Base-by-base conservation (phyloP, 2,797 vertebrate genomes). In the Sphaeramia orbicularis region DNA sequence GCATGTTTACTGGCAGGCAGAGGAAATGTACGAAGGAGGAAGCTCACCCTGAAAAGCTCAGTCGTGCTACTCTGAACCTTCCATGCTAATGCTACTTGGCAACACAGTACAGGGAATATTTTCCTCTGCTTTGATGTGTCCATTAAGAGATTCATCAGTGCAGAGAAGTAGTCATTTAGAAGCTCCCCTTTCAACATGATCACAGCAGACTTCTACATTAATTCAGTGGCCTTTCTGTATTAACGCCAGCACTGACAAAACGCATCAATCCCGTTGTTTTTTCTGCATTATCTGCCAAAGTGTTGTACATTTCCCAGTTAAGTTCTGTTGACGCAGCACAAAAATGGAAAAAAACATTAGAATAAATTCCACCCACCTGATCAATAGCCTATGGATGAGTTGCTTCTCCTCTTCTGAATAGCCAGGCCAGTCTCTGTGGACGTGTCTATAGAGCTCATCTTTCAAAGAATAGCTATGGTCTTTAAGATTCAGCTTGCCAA, bases 381-480 rank as follows among this genome's bases (percentile, higher is more conserved):
- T 78, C 64, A 94, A 79, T 30, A 92, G 90, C 70, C 91, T 85
- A 32, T 92, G 83, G 56, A 95, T 81, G 40, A 94, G 89, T 62
- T 91, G 93, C 78, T 68, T 93, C 83, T 95, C 94, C 69, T 94
- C 94, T 30, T 93, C 92, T 1, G 74, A 19, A 54, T 94, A 93
- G 16, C 91, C 93, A 0, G 93, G 90, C 94, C 94, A 95, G 80
- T 94, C 93, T 72, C 49, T 94, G 56, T 89, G 93, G 9, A 92
- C 73, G 0, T 84, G 89, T 78, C 83, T 85, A 64, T 86, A 93
- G 62, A 92, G 74, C 13, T 94, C 94, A 64, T 95, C 94, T 77
- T 92, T 95, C 62, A 93, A 70, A 52, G 83, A 85, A 78, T 86
- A 94, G 83, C 94, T 94, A 71, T 92, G 88, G 78, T 94, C 93